Evolutionary conservation across 2,113 vertebrate genomes (phyloP), one percentile per base, ranked within the genome.

Genomic region (Lophochroa leadbeateri): DNA sequence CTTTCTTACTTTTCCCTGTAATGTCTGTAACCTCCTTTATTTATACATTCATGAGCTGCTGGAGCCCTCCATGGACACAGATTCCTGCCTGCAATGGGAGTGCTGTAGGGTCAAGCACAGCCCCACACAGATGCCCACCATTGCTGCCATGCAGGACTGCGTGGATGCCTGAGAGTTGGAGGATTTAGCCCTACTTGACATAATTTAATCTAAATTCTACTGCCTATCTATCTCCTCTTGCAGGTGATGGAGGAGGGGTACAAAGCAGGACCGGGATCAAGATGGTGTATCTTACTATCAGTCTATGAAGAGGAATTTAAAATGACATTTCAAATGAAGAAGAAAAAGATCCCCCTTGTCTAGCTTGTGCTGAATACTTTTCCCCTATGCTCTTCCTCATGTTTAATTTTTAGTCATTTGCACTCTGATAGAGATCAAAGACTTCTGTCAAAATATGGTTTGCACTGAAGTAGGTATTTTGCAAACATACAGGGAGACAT

Each of bases 351-450:
- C 79, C 55, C 68, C 4, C 53, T 94, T 92, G 89, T 58, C 90
- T 82, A 72, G 65, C 80, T 92, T 52, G 47, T 72, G 72, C 52
- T 50, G 93, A 94, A 83, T 63, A 63, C 33, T 55, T 95, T 67
- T 37, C 82, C 82, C 76, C 37, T 70, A 19, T 53, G 78, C 75
- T 91, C 46, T 79, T 88, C 67, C 80, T 95, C 94, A 93, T 95
- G 88, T 96, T 96, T 96, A 94, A 94, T 96, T 95, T 96, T 95
- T 18, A 96, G 88, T 89, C 90, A 86, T 96, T 96, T 96, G 83
- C 90, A 93, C 88, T 94, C 69, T 92, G 88, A 96, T 76, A 96
- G 90, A 97, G 90, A 96, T 96, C 96, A 97, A 95, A 97, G 82
- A 25, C 35, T 93, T 86, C 87, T 93, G 92, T 96, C 92, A 96